Percentiles rank a stretch among this genome's conserved stretches.
phyloP scores from a whole-genome alignment of 2,797 vertebrate genomes.

The Danio jaintianensis region DNA sequence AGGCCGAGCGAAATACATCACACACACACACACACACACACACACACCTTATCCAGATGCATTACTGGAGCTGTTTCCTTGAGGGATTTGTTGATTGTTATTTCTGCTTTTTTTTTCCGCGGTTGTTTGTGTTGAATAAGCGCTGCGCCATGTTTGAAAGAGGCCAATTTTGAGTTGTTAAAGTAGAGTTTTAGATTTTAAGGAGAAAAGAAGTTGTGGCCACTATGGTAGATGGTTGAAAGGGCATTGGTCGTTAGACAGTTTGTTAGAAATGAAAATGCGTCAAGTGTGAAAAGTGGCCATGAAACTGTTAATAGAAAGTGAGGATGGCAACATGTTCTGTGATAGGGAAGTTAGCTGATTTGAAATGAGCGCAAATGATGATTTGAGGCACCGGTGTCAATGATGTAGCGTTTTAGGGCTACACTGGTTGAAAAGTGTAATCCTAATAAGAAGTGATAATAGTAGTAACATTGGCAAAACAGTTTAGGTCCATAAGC shows the following conservation, averaged over 20 bases:
- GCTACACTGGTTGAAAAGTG: neutral
- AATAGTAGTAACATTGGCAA: neutral
- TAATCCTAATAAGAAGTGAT: neutral
- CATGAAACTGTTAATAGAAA: too few species aligned
- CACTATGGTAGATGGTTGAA: neutral
- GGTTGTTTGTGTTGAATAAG: neutral
- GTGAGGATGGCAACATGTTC: too few species aligned
- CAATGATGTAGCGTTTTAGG: neutral
- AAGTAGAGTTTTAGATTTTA: neutral
- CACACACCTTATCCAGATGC: neutral
- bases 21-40: neutral
- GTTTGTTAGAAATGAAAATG: too few species aligned
- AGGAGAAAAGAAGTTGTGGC: neutral
- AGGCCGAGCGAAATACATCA: neutral
- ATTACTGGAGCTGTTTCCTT: conserved; percentile 7
- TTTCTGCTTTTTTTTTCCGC: too few species aligned
- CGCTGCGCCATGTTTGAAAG: neutral
- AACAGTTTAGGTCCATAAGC: neutral
- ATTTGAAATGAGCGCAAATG: too few species aligned
- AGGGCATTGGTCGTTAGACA: neutral
- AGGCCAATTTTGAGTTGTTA: neutral
- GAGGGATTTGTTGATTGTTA: neutral
- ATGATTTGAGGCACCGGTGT: neutral
- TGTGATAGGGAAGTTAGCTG: too few species aligned
- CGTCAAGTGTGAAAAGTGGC: too few species aligned